These are phyloP conservation scores for Phrynocephalus forsythii DNA, from an alignment of 2,797 vertebrate genomes.

Conservation along the genomic window DNA sequence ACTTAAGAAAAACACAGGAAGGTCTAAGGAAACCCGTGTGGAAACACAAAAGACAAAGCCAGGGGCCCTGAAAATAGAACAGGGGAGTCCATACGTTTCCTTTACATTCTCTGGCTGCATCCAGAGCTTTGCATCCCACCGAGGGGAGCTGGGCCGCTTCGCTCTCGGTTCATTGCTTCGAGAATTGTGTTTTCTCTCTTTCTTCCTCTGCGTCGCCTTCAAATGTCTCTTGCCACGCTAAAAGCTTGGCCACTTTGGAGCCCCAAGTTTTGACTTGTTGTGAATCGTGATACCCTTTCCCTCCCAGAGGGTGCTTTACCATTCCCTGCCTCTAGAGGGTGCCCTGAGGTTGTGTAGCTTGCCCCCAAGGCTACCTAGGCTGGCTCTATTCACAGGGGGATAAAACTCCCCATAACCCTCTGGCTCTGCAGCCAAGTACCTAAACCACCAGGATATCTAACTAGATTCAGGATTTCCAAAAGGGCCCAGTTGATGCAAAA, in stretches of 20 bases:
- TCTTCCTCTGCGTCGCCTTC: neutral
- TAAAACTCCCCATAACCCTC: no score
- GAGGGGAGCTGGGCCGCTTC: constrained; percentile 32
- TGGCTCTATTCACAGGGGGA: no score
- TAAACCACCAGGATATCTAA: no score
- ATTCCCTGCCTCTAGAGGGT: no score
- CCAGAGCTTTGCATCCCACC: constrained; percentile 40
- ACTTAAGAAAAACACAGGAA: constrained; percentile 78
- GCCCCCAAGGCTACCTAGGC: no score
- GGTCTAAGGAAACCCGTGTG: constrained; percentile 76
- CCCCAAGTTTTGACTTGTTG: neutral
- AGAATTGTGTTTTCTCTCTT: constrained; percentile 13
- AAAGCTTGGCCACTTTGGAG: constrained; percentile 33
- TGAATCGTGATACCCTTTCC: no score
- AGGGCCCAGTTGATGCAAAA: no score
- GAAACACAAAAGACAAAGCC: constrained; percentile 73
- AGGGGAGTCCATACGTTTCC: constrained; percentile 71
- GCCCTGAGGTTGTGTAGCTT: no score
- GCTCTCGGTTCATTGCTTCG: constrained; percentile 1
- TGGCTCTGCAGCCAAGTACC: no score
- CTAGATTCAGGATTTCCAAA: no score
- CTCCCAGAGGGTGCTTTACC: no score
- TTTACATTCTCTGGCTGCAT: constrained; percentile 60
- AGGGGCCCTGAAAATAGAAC: constrained; percentile 73
- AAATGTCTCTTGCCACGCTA: neutral